Evolutionary conservation across 1,140 invertebrate genomes (phyloP).

Genomic region (Hylaeus volcanicus): DNA sequence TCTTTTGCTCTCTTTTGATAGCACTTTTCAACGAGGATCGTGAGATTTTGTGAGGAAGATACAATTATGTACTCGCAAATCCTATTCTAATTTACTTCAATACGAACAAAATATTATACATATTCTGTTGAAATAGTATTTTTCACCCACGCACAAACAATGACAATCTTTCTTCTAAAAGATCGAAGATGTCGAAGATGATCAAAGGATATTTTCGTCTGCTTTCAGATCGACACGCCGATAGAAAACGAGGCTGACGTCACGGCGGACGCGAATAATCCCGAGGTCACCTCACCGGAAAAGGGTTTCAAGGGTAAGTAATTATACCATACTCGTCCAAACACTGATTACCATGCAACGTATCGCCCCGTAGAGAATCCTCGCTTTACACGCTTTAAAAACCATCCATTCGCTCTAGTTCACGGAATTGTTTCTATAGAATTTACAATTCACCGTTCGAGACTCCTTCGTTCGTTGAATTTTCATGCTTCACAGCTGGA

Average conservation of each 20-base stretch:
- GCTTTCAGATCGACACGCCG: conserved; percentile 76
- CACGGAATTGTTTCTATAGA: not conserved
- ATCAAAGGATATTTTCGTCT: conserved; percentile 28
- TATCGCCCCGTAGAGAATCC: not conserved
- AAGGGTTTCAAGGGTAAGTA: conserved; percentile 78
- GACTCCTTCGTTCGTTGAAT: no score
- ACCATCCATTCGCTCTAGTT: not conserved
- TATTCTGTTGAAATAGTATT: no score
- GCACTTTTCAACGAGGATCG: not conserved
- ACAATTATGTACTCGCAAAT: no score
- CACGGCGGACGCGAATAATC: conserved; percentile 70
- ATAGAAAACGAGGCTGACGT: conserved; percentile 72
- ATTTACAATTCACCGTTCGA: not conserved
- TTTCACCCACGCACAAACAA: no score
- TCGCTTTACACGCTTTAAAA: not conserved
- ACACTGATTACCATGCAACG: not conserved
- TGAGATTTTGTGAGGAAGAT: not conserved
- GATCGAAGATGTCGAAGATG: not conserved
- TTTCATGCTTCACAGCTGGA: no score
- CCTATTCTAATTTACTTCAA: no score
- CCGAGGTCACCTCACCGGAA: conserved; percentile 73
- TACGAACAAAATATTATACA: no score
- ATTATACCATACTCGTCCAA: conserved; percentile 4
- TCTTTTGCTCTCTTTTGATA: not conserved
- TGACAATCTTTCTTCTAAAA: no score